These are phyloP conservation scores for Drosophila littoralis DNA, from an alignment of 1,140 invertebrate genomes.

Conservation along the genomic window DNA sequence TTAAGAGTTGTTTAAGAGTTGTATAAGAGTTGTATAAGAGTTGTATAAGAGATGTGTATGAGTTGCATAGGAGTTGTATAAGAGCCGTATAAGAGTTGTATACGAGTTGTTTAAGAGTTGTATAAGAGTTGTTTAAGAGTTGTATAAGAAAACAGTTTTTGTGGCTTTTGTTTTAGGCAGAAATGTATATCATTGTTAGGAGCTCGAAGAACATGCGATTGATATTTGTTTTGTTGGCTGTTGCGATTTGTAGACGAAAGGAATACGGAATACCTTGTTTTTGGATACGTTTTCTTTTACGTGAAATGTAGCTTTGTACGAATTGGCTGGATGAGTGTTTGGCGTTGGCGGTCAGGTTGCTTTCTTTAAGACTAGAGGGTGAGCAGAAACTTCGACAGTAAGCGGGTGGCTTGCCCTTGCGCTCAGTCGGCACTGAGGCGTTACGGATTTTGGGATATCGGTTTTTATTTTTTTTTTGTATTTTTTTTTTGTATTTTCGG, in stretches of 20 bases:
- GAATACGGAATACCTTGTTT: slow-evolving; percentile 80
- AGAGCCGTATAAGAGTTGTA: slow-evolving; percentile 27
- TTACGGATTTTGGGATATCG: slow-evolving; percentile 7
- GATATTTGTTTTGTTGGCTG: slow-evolving; percentile 18
- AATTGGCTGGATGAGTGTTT: slow-evolving; percentile 82
- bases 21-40: slow-evolving; percentile 32
- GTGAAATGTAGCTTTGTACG: slow-evolving; percentile 82
- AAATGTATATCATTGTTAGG: slow-evolving; percentile 47
- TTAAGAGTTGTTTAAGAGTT: too few species aligned
- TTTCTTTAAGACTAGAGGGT: slow-evolving; percentile 74
- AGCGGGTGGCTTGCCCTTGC: slow-evolving; percentile 80
- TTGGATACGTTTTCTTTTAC: slow-evolving; percentile 84
- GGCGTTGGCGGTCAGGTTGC: slow-evolving; percentile 72
- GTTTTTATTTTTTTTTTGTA: slow-evolving; percentile 16
- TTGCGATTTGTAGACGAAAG: slow-evolving; percentile 37
- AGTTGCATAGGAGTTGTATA: too few species aligned
- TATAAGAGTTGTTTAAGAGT: slow-evolving; percentile 23
- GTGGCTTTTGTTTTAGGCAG: slow-evolving; percentile 16
- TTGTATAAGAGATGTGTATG: too few species aligned
- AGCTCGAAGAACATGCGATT: slow-evolving; percentile 42
- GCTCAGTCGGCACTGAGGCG: slow-evolving; percentile 75
- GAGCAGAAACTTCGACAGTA: slow-evolving; percentile 84
- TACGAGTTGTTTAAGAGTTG: too few species aligned
- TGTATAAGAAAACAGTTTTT: slow-evolving; percentile 26
- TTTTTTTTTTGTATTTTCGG: slow-evolving; percentile 43